Evolutionary conservation across 2,888 invertebrate species (phyloP), one percentile per base, ranked within the genome.

Genomic region (Agriopis marginaria): DNA sequence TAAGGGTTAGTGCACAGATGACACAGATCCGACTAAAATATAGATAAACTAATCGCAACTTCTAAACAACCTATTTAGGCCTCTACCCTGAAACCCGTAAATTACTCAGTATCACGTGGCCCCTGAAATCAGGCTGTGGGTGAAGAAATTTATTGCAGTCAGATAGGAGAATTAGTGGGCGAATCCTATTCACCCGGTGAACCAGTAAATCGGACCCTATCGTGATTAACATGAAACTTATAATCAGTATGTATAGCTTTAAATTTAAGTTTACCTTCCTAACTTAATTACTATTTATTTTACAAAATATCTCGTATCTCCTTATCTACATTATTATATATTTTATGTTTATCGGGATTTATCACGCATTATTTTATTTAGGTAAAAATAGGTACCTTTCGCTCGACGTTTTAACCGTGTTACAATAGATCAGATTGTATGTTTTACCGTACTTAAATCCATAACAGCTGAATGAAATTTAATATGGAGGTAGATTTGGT

Each of bases 111-210:
- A 83, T 83, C 81, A 82, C 79, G 77, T 79, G 77, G 77, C 73
- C 77, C 73, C 71, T 73, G 73, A 73, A 84, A 82, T 81, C 80
- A 78, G 72, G 77, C 78, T 79, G 72, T 77, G 77, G 79, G 78
- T 77, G 71, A 78, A 76, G 76, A 81, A 82, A 84, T 83, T 83
- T 84, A 84, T 83, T 78, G 79, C 80, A 79, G 75, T 75, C 70
- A 77, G 78, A 79, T 71, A 79, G 75, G 77, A 78, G 82, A 84
- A 82, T 79, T 79, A 79, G 74, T 76, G 71, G 72, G 76, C 73
- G 75, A 67, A 75, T 75, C 75, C 72, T 51, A 66, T 70, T 63
- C 56, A 68, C 51, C 72, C 65, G 54, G 71, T 65, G 74, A 75
- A 72, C 75, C 67, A 69, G 61, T 69, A 69, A 69, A 69, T 69